Evolutionary conservation across 37 sponge, comb jelly and placozoan genomes (phyloP), one percentile per base, ranked within the genome.

Genomic region (Axinella damicornis): DNA sequence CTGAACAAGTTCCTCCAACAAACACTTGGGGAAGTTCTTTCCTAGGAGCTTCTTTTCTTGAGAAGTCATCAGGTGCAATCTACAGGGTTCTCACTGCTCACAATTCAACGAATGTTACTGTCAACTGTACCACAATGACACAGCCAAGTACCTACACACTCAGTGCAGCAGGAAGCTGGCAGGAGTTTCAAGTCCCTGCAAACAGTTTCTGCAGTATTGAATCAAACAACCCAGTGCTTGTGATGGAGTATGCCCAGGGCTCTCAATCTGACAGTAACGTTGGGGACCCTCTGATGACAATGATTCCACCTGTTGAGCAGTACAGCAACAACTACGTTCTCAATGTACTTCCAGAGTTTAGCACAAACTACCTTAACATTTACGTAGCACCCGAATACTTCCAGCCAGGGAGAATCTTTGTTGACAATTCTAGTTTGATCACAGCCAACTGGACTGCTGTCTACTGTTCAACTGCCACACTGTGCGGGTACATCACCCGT

Each of bases 231-330:
- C 87, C 92, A 16, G 30, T 92, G 19, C 41, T 74, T 25, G 83
- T 92, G 25, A 67, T 67, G 22, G 80, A 87, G 63, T 78, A 69
- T 68, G 57, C 69, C 20, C 30, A 65, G 25, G 91, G 81, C 57
- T 21, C 73, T 53, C 20, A 19, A 15, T 0, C 24, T 9, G 46
- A 46, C 46, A 46, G 67, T 66, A 41, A 20, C 0, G 14, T 71
- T 64, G 78, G 80, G 11, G 94, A 89, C 71, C 90, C 90, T 21
- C 85, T 86, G 53, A 86, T 94, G 83, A 65, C 62, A 57, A 78
- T 83, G 40, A 53, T 94, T 22, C 87, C 90, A 35, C 82, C 94
- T 22, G 53, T 89, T 83, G 87, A 89, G 62, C 94, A 94, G 57
- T 90, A 79, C 53, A 71, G 76, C 67, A 82, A 78, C 62, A 87